phyloP scores from a whole-genome alignment of 2,797 vertebrate species.

The Knipowitschia caucasica region DNA sequence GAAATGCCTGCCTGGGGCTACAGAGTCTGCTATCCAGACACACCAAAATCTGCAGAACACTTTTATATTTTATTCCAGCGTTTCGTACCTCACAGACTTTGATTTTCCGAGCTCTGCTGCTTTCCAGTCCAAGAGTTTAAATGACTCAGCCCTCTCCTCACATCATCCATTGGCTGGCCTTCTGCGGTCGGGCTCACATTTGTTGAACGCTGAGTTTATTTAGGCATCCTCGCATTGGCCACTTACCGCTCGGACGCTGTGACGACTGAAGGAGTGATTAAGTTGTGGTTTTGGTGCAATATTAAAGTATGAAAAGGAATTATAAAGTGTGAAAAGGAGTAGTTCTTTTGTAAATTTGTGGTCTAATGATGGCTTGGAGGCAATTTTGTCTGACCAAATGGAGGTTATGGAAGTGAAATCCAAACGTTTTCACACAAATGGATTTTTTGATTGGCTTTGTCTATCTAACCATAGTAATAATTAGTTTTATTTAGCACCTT shows the following conservation, averaged over 20 bases:
- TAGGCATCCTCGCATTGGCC: slow-evolving; percentile 13
- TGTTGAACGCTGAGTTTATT: slow-evolving; percentile 23
- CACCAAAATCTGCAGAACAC: slow-evolving; percentile 31
- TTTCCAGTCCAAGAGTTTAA: slow-evolving; percentile 14
- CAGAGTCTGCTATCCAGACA: slow-evolving; percentile 29
- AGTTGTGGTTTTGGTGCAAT: neutral
- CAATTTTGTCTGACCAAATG: too few species aligned
- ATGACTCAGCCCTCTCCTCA: slow-evolving; percentile 10
- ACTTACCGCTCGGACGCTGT: neutral
- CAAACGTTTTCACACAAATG: neutral
- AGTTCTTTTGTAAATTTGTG: neutral
- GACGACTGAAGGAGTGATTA: slow-evolving; percentile 4
- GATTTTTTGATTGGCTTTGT: too few species aligned
- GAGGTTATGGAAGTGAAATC: neutral
- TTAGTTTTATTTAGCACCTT: too few species aligned
- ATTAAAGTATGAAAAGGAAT: neutral
- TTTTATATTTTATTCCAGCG: slow-evolving; percentile 10
- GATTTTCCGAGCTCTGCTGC: slow-evolving; percentile 1
- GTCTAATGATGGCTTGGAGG: neutral
- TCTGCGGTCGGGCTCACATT: slow-evolving; percentile 26
- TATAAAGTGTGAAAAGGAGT: too few species aligned
- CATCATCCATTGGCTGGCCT: slow-evolving; percentile 16
- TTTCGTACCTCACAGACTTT: slow-evolving; percentile 5
- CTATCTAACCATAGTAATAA: too few species aligned
- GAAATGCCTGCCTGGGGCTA: slow-evolving; percentile 39